A percentile compares a stretch with the other conserved stretches of the same genome.
Evolutionary conservation across 2,888 invertebrate species (phyloP).

Genomic region (Oxytorus armatus): DNA sequence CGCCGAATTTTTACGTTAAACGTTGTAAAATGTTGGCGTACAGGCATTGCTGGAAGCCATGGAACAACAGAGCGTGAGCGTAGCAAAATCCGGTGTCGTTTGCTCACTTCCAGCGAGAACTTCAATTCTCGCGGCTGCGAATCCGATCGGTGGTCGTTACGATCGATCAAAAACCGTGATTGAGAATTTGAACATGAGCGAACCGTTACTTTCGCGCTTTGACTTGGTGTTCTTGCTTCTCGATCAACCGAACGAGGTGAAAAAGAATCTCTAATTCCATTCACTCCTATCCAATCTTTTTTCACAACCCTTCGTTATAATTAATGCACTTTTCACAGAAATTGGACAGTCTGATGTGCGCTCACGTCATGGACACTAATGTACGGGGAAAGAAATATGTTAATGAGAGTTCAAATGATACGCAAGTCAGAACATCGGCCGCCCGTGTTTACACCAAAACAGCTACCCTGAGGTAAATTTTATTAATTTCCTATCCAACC

Average conservation of each 20-base stretch:
- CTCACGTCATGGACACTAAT: constrained; percentile 93
- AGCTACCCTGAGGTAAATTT: constrained; percentile 60
- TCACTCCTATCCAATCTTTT: constrained; percentile 7
- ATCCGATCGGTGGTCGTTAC: constrained; percentile 95
- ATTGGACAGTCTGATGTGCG: constrained; percentile 91
- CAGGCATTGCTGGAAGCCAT: constrained; percentile 95
- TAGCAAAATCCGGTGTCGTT: constrained; percentile 95
- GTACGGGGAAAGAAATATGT: constrained; percentile 83
- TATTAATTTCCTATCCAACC: neutral
- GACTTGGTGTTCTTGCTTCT: constrained; percentile 96
- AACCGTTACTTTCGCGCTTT: constrained; percentile 95
- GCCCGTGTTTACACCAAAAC: constrained; percentile 9
- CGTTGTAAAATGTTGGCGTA: neutral
- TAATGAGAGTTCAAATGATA: constrained; percentile 20
- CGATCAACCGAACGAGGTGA: constrained; percentile 93
- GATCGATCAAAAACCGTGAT: constrained; percentile 94
- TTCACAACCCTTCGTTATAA: neutral
- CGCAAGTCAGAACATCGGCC: constrained; percentile 30
- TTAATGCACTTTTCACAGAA: constrained; percentile 84
- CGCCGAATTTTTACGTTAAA: neutral
- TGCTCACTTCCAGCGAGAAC: constrained; percentile 93
- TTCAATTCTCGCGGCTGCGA: constrained; percentile 96
- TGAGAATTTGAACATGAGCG: constrained; percentile 95
- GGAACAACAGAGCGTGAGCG: constrained; percentile 96
- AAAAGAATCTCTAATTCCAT: constrained; percentile 16